Conservation (phyloP, 1,140 invertebrate species). For the Thaumatotibia leucotreta region DNA sequence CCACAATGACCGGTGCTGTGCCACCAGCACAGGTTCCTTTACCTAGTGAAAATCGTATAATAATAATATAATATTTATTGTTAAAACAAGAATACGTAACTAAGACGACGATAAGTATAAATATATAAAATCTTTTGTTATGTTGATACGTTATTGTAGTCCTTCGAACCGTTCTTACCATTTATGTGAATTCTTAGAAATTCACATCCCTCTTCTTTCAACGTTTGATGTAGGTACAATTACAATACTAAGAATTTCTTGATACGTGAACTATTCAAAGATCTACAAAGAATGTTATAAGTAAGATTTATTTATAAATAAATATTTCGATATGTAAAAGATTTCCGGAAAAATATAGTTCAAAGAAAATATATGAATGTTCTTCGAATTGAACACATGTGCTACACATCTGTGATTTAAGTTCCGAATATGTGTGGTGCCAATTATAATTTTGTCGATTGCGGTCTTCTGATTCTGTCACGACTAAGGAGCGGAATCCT, state of each 20-base stretch:
- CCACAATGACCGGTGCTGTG: no score
- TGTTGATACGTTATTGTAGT: background rate
- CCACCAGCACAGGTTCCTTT: no score
- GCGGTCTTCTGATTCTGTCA: no score
- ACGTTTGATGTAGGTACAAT: background rate
- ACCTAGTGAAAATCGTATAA: no score
- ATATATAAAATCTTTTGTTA: background rate
- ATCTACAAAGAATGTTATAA: background rate
- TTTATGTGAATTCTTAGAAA: background rate
- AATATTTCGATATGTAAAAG: background rate
- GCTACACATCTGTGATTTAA: background rate
- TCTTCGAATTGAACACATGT: background rate
- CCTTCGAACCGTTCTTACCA: background rate
- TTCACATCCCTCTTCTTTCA: background rate
- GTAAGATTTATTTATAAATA: background rate
- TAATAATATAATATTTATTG: no score
- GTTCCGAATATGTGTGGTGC: background rate
- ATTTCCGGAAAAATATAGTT: background rate
- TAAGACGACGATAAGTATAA: no score
- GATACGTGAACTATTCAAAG: background rate
- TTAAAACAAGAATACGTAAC: no score
- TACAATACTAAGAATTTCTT: background rate
- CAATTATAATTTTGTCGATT: no score
- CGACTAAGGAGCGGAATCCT: no score
- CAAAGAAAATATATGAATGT: background rate